phyloP scores from a whole-genome alignment of 2,113 vertebrate genomes.

The Crotalus horridus region DNA sequence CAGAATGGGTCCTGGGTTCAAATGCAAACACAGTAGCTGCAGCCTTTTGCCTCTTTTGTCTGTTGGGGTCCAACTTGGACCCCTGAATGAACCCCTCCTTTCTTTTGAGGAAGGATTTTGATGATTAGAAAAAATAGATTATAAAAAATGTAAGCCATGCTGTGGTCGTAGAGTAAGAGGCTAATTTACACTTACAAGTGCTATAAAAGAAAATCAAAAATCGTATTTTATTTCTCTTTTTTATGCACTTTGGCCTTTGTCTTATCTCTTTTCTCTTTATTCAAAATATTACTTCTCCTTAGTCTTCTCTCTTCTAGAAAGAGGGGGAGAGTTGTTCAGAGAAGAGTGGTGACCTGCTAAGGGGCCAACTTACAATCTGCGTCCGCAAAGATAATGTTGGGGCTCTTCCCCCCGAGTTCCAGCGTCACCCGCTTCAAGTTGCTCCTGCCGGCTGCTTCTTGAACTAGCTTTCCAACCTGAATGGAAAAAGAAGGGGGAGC shows the following conservation, averaged over 20 bases:
- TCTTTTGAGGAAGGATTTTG: not conserved
- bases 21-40: not conserved
- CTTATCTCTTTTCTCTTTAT: not conserved
- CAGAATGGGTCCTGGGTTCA: not conserved
- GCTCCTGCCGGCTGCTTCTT: slow-evolving; percentile 97
- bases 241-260: not conserved
- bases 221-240: not conserved
- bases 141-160: not conserved
- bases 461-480: slow-evolving; percentile 97
- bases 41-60: not conserved
- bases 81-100: not conserved
- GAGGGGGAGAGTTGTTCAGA: not conserved
- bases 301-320: not conserved
- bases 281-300: not conserved
- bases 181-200: not conserved
- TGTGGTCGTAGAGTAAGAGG: not conserved
- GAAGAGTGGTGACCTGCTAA: not conserved
- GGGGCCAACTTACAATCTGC: slow-evolving; percentile 87
- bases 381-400: slow-evolving; percentile 99
- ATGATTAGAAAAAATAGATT: not conserved
- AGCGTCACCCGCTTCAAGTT: slow-evolving; percentile 98
- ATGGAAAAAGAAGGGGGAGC: slow-evolving; percentile 57
- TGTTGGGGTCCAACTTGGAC: not conserved
- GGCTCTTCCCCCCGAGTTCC: slow-evolving; percentile 97
- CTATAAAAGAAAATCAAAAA: not conserved